phyloP scores from a whole-genome alignment of 2,888 invertebrate genomes.

The Drosophila silvestris region DNA sequence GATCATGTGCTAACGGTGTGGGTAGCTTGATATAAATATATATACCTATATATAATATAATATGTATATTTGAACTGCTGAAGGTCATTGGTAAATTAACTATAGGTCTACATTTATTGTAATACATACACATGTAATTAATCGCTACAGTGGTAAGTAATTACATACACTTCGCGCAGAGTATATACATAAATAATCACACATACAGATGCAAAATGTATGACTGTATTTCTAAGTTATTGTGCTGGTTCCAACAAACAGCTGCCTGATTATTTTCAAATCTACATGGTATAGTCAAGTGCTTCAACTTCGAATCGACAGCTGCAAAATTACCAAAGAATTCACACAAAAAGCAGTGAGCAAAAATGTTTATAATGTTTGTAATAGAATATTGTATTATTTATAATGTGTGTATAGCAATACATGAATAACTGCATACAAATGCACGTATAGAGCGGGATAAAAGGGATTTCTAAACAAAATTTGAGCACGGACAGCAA shows the following conservation, averaged over 20 bases:
- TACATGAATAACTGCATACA: conserved; percentile 8
- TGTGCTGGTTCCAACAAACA: neutral
- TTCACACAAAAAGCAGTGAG: conserved; percentile 15
- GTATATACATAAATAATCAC: neutral
- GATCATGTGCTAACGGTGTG: conserved; percentile 25
- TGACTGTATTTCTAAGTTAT: conserved; percentile 7
- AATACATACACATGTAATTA: neutral
- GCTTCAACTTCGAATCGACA: conserved; percentile 9
- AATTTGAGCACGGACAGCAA: conserved; percentile 10
- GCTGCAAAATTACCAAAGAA: conserved; percentile 34
- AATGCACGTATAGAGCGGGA: conserved; percentile 1
- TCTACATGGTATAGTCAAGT: neutral
- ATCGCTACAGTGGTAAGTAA: neutral
- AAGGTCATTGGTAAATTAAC: conserved; percentile 4
- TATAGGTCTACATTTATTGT: neutral
- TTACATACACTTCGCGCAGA: neutral
- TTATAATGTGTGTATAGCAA: conserved; percentile 12
- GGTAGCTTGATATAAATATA: neutral
- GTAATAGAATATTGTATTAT: conserved; percentile 5
- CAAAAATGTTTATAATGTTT: conserved; percentile 39
- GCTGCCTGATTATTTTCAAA: conserved; percentile 18
- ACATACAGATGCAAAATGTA: neutral
- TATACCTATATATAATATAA: neutral
- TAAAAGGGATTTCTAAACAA: conserved; percentile 13
- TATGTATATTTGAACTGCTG: conserved; percentile 2